These are phyloP conservation scores for Sarcophaga variegata DNA, from an alignment of 2,888 invertebrate species.

Conservation along the genomic window DNA sequence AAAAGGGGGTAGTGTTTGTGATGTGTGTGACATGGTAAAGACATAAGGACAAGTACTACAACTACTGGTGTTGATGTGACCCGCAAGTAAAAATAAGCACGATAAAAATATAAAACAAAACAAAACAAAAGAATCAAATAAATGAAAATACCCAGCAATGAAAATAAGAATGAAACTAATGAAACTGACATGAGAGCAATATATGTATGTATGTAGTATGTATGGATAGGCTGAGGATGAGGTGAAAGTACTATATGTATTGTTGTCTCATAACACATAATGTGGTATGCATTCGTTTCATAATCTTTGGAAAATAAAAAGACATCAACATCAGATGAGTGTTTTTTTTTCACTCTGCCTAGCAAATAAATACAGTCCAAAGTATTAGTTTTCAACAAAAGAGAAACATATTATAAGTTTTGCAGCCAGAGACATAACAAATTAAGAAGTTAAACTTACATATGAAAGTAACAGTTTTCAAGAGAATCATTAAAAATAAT, in stretches of 20 bases:
- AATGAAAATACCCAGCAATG: slow-evolving; percentile 3
- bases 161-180: slow-evolving; percentile 33
- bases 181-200: neutral
- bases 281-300: slow-evolving; percentile 21
- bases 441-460: no score
- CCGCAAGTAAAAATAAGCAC: slow-evolving; percentile 45
- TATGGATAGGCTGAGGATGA: no score
- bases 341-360: neutral
- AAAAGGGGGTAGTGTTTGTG: slow-evolving; percentile 36
- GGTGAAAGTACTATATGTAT: neutral
- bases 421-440: no score
- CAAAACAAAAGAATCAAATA: neutral
- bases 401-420: no score
- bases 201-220: no score
- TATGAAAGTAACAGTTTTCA: no score
- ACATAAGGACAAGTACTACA: slow-evolving; percentile 33
- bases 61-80: slow-evolving; percentile 59
- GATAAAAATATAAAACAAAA: slow-evolving; percentile 11
- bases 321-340: slow-evolving; percentile 5
- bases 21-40: slow-evolving; percentile 53
- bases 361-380: no score
- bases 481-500: no score
- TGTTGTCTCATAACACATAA: slow-evolving; percentile 26
- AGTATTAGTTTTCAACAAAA: no score
- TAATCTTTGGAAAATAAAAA: neutral